Evolutionary conservation across 2,797 vertebrate species (phyloP).

Genomic region (Mionectes olivaceus): DNA sequence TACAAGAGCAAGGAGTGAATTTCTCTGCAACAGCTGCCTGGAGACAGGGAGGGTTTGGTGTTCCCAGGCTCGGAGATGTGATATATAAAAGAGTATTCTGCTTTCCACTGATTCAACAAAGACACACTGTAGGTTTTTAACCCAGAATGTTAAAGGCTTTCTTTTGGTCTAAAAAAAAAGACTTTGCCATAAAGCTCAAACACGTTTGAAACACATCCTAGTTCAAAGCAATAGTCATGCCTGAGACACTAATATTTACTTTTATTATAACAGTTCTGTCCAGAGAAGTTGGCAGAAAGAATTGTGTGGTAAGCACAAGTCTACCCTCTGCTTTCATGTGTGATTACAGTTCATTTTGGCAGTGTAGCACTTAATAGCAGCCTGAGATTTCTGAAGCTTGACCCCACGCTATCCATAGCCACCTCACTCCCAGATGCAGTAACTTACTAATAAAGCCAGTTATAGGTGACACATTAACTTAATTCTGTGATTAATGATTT

Average conservation of each 20-base stretch:
- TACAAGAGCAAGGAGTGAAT: no score
- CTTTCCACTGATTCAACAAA: background rate
- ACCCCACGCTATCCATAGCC: background rate
- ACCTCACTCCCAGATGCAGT: background rate
- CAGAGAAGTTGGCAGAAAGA: background rate
- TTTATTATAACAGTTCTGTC: background rate
- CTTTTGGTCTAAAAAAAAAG: background rate
- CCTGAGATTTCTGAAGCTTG: background rate
- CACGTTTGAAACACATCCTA: background rate
- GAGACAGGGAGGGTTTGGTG: background rate
- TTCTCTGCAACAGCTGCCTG: no score
- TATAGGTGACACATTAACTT: background rate
- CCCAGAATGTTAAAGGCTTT: background rate
- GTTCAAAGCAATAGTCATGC: background rate
- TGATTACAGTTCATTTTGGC: background rate
- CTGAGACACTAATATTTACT: background rate
- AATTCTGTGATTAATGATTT: conserved; percentile 31
- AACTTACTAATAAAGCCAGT: background rate
- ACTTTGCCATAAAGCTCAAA: background rate
- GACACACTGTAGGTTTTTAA: background rate
- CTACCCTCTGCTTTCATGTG: background rate
- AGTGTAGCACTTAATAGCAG: background rate
- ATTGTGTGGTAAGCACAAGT: background rate
- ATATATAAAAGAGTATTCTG: background rate
- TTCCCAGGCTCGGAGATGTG: background rate